phyloP scores from a whole-genome alignment of 2,888 invertebrate genomes.

The Polymixis lichenea region DNA sequence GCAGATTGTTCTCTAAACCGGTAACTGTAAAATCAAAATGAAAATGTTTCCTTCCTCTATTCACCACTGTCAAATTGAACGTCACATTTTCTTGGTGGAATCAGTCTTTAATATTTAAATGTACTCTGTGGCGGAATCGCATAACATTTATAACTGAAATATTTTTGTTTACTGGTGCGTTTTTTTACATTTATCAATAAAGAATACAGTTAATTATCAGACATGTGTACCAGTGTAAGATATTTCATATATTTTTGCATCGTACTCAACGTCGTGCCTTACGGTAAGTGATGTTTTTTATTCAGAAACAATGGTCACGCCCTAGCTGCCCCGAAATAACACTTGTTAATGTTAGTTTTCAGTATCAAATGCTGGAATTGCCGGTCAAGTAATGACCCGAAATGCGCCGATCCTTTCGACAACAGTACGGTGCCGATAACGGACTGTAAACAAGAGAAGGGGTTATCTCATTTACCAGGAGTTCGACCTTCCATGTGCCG shows the following conservation, averaged over 20 bases:
- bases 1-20: background rate
- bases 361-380: conserved; percentile 97
- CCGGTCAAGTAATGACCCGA: conserved; percentile 96
- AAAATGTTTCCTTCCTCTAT: conserved; percentile 8
- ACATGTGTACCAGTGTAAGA: conserved; percentile 55
- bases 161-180: background rate
- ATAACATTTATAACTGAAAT: conserved; percentile 5
- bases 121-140: no score
- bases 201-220: background rate
- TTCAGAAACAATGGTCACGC: conserved; percentile 75
- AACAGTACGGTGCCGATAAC: conserved; percentile 96
- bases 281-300: conserved; percentile 67
- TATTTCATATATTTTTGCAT: conserved; percentile 61
- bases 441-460: conserved; percentile 92
- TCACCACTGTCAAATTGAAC: conserved; percentile 33
- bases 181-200: background rate
- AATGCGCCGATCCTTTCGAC: conserved; percentile 98
- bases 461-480: conserved; percentile 92
- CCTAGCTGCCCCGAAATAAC: conserved; percentile 64
- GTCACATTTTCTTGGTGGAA: no score
- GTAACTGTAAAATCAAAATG: background rate
- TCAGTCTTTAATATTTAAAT: no score
- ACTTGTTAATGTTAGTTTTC: conserved; percentile 82
- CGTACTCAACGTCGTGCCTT: conserved; percentile 66
- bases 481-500: conserved; percentile 96